Evolutionary conservation across 2,888 invertebrate genomes (phyloP).

Genomic region (Plebejus anna): DNA sequence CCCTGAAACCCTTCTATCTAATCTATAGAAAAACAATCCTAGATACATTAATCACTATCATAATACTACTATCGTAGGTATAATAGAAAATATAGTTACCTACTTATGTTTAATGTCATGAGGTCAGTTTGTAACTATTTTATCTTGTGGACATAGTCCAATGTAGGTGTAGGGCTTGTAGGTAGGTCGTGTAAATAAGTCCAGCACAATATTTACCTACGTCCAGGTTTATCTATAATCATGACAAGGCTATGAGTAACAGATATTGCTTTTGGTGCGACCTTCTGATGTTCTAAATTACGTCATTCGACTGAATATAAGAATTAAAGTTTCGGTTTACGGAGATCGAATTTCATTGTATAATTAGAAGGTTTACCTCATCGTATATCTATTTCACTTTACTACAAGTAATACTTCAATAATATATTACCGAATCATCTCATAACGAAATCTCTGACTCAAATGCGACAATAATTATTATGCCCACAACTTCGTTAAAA

Average conservation of each 20-base stretch:
- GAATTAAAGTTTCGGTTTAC: background rate
- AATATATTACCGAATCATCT: no score
- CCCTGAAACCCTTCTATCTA: no score
- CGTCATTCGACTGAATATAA: background rate
- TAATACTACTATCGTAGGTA: no score
- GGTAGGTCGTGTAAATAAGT: conserved; percentile 2
- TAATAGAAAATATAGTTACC: no score
- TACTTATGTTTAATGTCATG: background rate
- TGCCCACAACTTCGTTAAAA: no score
- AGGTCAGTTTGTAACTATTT: background rate
- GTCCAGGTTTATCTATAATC: conserved; percentile 3
- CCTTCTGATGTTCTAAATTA: conserved; percentile 3
- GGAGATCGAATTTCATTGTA: background rate
- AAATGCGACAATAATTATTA: no score
- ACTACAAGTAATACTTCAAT: background rate
- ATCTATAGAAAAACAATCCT: no score
- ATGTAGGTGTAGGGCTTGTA: background rate
- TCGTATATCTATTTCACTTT: background rate
- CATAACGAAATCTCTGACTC: no score
- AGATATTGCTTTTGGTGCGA: background rate
- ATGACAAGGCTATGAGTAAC: conserved; percentile 5
- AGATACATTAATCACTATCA: no score
- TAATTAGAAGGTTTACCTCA: background rate
- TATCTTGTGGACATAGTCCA: background rate
- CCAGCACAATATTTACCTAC: background rate